Conservation (phyloP, 2,113 vertebrate species). For the Sapajus apella region DNA sequence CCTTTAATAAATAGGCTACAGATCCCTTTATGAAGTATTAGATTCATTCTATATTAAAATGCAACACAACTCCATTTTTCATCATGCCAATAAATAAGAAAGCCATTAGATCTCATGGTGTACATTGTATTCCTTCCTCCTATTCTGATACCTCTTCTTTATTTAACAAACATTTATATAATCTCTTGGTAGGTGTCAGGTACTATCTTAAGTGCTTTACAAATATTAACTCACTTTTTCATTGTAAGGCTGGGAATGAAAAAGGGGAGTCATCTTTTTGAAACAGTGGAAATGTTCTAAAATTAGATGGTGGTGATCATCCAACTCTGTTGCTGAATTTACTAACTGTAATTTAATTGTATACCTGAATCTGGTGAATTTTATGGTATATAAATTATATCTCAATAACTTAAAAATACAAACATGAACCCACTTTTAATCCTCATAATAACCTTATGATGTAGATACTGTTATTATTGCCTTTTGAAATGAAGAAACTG, state of each 20-base stretch:
- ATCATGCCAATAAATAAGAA: neutral
- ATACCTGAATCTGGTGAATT: neutral
- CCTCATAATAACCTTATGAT: neutral
- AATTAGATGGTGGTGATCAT: neutral
- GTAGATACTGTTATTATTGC: neutral
- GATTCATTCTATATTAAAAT: slow-evolving; percentile 44
- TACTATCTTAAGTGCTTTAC: neutral
- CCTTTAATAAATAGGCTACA: neutral
- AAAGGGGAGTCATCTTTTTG: neutral
- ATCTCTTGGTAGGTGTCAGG: neutral
- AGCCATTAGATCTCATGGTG: neutral
- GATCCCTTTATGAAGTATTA: neutral
- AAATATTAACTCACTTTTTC: slow-evolving; percentile 25
- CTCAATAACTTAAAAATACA: neutral
- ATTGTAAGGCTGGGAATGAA: neutral
- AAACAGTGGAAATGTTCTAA: neutral
- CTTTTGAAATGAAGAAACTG: neutral
- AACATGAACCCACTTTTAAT: neutral
- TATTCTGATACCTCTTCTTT: slow-evolving; percentile 4
- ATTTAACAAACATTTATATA: slow-evolving; percentile 21
- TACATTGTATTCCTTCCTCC: neutral
- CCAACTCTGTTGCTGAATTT: neutral
- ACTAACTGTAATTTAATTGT: slow-evolving; percentile 20
- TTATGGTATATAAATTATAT: neutral
- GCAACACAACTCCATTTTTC: neutral